Conservation (phyloP, 1,140 invertebrate species). For the Heliconius congener region DNA sequence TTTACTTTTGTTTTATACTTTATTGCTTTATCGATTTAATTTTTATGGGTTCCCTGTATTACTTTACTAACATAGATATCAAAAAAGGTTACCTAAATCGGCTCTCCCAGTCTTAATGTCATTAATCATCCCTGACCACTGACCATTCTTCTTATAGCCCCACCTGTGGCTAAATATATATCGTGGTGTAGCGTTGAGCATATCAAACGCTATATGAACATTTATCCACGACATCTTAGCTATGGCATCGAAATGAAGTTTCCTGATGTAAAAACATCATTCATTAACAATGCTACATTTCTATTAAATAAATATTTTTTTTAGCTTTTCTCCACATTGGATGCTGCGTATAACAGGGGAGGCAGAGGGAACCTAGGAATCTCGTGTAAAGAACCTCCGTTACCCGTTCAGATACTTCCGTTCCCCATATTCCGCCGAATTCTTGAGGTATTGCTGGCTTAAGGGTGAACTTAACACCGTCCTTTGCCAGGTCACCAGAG, state of each 20-base stretch:
- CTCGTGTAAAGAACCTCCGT: neutral
- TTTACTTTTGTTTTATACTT: too few species aligned
- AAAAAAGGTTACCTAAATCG: conserved; percentile 68
- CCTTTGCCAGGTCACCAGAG: too few species aligned
- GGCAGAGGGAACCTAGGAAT: neutral
- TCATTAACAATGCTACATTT: too few species aligned
- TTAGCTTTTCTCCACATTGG: neutral
- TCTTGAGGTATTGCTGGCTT: neutral
- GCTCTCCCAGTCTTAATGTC: conserved; percentile 80
- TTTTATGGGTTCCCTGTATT: too few species aligned
- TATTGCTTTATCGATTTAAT: too few species aligned
- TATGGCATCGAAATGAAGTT: conserved; percentile 57
- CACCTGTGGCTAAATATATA: conserved; percentile 65
- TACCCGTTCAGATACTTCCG: neutral
- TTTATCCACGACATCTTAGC: conserved; percentile 60
- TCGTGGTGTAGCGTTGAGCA: conserved; percentile 63
- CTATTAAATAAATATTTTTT: neutral
- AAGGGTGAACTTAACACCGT: too few species aligned
- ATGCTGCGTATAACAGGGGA: neutral
- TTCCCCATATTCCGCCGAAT: too few species aligned
- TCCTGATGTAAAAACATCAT: conserved; percentile 31
- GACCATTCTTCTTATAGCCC: conserved; percentile 64
- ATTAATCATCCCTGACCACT: conserved; percentile 73
- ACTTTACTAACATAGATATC: too few species aligned
- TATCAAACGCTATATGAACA: conserved; percentile 53